A percentile compares a stretch with the other conserved stretches of the same genome.
These are phyloP conservation scores for Eudasyphora cyanicolor DNA, from an alignment of 2,888 invertebrate species.

Conservation along the genomic window DNA sequence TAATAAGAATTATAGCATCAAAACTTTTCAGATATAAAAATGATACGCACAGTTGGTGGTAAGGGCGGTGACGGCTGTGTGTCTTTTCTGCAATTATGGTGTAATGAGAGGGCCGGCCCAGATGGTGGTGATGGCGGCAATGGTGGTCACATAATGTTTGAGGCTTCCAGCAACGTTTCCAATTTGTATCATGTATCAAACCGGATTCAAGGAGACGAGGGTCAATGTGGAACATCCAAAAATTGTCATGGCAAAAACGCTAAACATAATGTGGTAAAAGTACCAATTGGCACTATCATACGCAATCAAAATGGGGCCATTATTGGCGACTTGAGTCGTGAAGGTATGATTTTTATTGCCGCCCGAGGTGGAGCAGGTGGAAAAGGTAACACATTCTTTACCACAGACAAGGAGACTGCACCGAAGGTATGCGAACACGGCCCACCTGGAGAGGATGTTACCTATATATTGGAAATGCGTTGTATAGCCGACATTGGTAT, in stretches of 20 bases:
- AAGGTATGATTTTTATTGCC: slow-evolving; percentile 91
- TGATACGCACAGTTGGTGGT: slow-evolving; percentile 88
- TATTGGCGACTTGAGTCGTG: slow-evolving; percentile 85
- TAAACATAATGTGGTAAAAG: slow-evolving; percentile 85
- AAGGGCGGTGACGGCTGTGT: slow-evolving; percentile 96
- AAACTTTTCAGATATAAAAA: slow-evolving; percentile 87
- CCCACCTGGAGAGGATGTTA: slow-evolving; percentile 88
- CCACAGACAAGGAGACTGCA: slow-evolving; percentile 87
- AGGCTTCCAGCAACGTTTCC: slow-evolving; percentile 84
- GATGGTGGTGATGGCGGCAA: slow-evolving; percentile 97
- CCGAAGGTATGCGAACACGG: slow-evolving; percentile 92
- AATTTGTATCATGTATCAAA: slow-evolving; percentile 86
- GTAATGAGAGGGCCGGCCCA: slow-evolving; percentile 93
- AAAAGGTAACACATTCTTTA: slow-evolving; percentile 95
- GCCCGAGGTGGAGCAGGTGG: slow-evolving; percentile 98
- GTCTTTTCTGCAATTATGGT: slow-evolving; percentile 90
- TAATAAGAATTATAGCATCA: slow-evolving; percentile 78
- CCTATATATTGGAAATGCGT: slow-evolving; percentile 90
- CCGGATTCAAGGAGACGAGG: slow-evolving; percentile 84
- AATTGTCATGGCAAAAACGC: slow-evolving; percentile 93
- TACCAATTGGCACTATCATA: slow-evolving; percentile 91
- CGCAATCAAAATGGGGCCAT: slow-evolving; percentile 82
- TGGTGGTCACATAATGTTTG: slow-evolving; percentile 95
- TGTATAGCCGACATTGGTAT: slow-evolving; percentile 98
- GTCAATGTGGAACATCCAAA: slow-evolving; percentile 87